Percentiles rank a stretch among this genome's conserved stretches.
phyloP scores from a whole-genome alignment of 1,140 invertebrate genomes.

The Drosophila setifemur region DNA sequence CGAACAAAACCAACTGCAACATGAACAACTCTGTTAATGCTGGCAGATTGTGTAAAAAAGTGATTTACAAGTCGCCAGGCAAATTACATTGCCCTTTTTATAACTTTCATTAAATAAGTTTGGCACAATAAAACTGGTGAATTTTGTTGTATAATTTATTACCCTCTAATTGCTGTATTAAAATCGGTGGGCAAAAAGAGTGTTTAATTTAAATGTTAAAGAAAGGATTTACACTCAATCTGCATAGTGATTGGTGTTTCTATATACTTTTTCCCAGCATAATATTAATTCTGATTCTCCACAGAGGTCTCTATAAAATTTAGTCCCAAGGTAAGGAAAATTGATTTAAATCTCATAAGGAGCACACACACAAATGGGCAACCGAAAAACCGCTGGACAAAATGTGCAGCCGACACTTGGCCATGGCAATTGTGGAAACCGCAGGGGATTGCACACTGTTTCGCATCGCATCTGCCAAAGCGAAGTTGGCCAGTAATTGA shows the following conservation, averaged over 20 bases:
- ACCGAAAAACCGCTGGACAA: constrained; percentile 2
- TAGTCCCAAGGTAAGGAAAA: no score
- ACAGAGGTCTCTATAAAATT: no score
- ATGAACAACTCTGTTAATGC: constrained; percentile 24
- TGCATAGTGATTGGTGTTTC: no score
- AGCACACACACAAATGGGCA: constrained; percentile 1
- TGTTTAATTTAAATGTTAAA: no score
- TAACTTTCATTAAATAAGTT: constrained; percentile 13
- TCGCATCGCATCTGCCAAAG: not conserved
- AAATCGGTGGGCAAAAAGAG: not conserved
- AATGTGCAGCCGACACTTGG: constrained; percentile 1
- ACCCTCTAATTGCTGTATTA: no score
- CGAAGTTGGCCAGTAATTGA: constrained; percentile 14
- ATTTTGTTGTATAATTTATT: no score
- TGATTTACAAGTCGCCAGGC: constrained; percentile 10
- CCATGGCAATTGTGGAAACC: not conserved
- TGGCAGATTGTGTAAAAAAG: constrained; percentile 12
- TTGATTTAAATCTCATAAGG: not conserved
- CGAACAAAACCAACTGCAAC: constrained; percentile 32
- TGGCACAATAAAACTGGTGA: not conserved
- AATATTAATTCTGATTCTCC: no score
- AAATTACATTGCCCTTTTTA: constrained; percentile 2
- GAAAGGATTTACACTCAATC: no score
- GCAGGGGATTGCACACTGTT: constrained; percentile 11
- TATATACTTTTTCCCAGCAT: no score